Conservation (phyloP, 2,113 vertebrate genomes). For the Triplophysa tibetana region DNA sequence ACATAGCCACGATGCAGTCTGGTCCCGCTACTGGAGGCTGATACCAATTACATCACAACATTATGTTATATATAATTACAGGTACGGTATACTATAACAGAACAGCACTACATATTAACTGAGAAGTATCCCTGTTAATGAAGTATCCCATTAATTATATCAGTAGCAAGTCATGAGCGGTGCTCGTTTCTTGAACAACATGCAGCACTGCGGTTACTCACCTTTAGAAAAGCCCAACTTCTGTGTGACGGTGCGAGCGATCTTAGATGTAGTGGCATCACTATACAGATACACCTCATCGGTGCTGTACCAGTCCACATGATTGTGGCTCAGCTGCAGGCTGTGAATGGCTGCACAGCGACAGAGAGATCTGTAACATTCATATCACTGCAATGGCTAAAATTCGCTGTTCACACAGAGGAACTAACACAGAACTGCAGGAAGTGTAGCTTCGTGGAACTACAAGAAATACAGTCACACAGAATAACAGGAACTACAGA, state of each 20-base stretch:
- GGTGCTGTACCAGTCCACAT: slow-evolving; percentile 96
- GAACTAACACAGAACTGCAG: too few relatives aligned
- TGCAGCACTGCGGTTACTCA: slow-evolving; percentile 60
- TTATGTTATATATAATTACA: not conserved
- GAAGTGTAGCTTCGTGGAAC: not conserved
- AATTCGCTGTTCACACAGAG: not conserved
- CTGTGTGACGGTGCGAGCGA: slow-evolving; percentile 93
- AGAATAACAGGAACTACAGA: too few relatives aligned
- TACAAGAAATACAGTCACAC: not conserved
- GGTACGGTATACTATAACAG: too few relatives aligned
- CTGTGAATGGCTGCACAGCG: slow-evolving; percentile 84
- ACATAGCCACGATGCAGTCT: slow-evolving; percentile 94
- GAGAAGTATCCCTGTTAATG: too few relatives aligned
- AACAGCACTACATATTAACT: too few relatives aligned
- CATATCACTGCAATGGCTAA: not conserved
- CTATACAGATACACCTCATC: slow-evolving; percentile 98
- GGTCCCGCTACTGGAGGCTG: slow-evolving; percentile 97
- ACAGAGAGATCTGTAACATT: not conserved
- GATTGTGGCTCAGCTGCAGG: slow-evolving; percentile 90
- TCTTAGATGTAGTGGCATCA: slow-evolving; percentile 97
- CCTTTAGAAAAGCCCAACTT: slow-evolving; percentile 98
- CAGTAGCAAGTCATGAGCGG: not conserved
- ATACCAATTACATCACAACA: slow-evolving; percentile 20
- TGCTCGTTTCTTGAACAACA: too few relatives aligned
- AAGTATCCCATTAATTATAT: too few relatives aligned